Conservation (phyloP, 1,140 invertebrate genomes). For the Papilio xuthus region DNA sequence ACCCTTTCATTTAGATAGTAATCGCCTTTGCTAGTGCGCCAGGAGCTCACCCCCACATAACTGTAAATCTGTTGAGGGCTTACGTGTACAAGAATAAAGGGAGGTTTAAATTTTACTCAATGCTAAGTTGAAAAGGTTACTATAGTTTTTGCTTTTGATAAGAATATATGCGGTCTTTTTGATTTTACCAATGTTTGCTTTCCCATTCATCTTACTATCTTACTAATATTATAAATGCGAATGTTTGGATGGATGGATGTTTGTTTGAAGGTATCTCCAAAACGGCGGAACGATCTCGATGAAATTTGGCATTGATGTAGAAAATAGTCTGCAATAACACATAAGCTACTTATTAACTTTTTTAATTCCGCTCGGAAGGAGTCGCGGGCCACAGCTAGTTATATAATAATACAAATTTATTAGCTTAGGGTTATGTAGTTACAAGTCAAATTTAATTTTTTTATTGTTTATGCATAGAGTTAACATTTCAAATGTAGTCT, state of each 20-base stretch:
- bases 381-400: no score
- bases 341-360: no score
- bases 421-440: no score
- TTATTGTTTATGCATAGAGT: background rate
- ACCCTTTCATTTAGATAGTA: slow-evolving; percentile 3
- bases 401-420: background rate
- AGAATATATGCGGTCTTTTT: background rate
- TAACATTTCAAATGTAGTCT: background rate
- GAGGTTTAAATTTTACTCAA: slow-evolving; percentile 16
- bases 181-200: background rate
- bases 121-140: slow-evolving; percentile 1
- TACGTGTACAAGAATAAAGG: background rate
- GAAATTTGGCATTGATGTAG: no score
- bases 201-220: background rate
- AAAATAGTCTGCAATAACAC: no score
- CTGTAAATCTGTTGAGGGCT: slow-evolving; percentile 13
- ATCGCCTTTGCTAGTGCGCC: background rate
- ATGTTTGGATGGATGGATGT: no score
- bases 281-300: no score
- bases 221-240: no score
- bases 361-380: no score
- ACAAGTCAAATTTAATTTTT: no score
- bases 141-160: background rate
- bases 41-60: background rate
- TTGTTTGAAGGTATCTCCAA: no score